Percentiles rank a stretch among this genome's conserved stretches.
phyloP scores from a whole-genome alignment of 2,797 vertebrate genomes.

The Phaenicophaeus curvirostris region DNA sequence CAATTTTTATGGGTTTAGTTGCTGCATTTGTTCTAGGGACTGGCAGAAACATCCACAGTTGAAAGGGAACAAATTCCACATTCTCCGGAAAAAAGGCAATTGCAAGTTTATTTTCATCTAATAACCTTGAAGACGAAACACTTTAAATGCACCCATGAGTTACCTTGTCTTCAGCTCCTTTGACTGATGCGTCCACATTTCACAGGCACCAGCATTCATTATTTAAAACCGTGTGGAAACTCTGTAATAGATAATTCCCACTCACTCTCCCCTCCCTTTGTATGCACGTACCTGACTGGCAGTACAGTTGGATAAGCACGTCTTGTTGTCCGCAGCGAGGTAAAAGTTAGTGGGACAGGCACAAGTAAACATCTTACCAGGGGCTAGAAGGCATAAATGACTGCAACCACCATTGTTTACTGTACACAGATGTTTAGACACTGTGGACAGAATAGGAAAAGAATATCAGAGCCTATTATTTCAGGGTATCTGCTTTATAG shows the following conservation, averaged over 20 bases:
- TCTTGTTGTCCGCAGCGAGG: slow-evolving; percentile 90
- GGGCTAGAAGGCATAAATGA: slow-evolving; percentile 93
- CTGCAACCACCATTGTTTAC: slow-evolving; percentile 93
- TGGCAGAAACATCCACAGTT: neutral
- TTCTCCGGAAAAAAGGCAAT: neutral
- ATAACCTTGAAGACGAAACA: fast-evolving
- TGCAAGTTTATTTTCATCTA: neutral
- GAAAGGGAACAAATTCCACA: neutral
- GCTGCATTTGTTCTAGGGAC: neutral
- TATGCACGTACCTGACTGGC: slow-evolving; percentile 88
- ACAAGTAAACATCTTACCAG: slow-evolving; percentile 86
- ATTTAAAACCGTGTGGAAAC: neutral
- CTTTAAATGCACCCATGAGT: neutral
- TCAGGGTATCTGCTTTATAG: neutral
- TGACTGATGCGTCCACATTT: neutral
- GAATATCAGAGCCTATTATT: neutral
- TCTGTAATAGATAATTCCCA: fast-evolving
- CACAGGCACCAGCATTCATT: neutral
- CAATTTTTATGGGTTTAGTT: neutral
- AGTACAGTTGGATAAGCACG: slow-evolving; percentile 96
- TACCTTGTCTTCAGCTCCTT: neutral
- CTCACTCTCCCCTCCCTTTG: fast-evolving
- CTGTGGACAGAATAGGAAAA: slow-evolving; percentile 71
- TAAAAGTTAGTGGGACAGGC: slow-evolving; percentile 97
- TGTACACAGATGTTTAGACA: slow-evolving; percentile 89